phyloP scores from a whole-genome alignment of 2,888 invertebrate genomes.

The Silvanus unidentatus region DNA sequence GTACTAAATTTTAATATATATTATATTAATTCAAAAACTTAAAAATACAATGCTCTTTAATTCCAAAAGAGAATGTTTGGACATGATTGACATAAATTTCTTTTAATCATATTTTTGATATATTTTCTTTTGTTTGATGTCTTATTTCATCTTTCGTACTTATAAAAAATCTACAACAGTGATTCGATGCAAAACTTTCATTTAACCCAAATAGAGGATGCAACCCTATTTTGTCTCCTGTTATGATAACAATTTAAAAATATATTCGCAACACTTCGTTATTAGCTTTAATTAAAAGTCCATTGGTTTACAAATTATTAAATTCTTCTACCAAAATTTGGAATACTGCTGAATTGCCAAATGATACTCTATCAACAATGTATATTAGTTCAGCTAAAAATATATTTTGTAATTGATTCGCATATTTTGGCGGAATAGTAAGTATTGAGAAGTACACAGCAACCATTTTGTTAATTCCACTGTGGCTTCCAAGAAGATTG shows the following conservation, averaged over 20 bases:
- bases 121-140: neutral
- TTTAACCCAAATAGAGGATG: slow-evolving; percentile 13
- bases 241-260: slow-evolving; percentile 13
- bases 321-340: slow-evolving; percentile 22
- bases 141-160: slow-evolving; percentile 12
- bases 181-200: slow-evolving; percentile 14
- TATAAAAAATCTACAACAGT: slow-evolving; percentile 14
- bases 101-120: neutral
- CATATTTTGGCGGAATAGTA: slow-evolving; percentile 19
- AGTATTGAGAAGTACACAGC: slow-evolving; percentile 22
- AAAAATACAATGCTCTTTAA: slow-evolving; percentile 26
- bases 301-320: slow-evolving; percentile 12
- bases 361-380: slow-evolving; percentile 23
- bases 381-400: slow-evolving; percentile 25
- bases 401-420: slow-evolving; percentile 19
- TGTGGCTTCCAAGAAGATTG: slow-evolving; percentile 25
- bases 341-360: slow-evolving; percentile 23
- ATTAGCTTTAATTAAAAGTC: slow-evolving; percentile 17
- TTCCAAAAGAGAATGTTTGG: slow-evolving; percentile 12
- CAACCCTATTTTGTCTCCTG: slow-evolving; percentile 15
- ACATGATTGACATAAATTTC: slow-evolving; percentile 5
- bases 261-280: slow-evolving; percentile 9
- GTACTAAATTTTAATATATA: slow-evolving; percentile 22
- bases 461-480: slow-evolving; percentile 24
- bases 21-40: slow-evolving; percentile 26